Base-by-base conservation (phyloP, 2,888 invertebrate genomes). In the Lordiphosa andalusiaca region DNA sequence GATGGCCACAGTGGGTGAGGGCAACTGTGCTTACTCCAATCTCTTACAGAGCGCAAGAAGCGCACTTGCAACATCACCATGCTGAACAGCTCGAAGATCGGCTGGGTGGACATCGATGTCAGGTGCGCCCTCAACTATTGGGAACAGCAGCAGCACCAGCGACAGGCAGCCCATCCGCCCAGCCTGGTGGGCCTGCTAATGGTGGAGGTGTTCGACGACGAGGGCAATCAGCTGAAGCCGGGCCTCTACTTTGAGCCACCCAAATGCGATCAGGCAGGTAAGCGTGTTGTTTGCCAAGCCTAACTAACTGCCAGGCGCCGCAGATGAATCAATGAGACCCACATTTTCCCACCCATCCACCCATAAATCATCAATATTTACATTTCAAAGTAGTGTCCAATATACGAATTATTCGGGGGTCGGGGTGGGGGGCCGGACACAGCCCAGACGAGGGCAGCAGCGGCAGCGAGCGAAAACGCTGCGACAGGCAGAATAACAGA, bases 231-330 rank as follows among this genome's bases (percentile, higher is more conserved):
- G 16, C 59, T 89, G 37, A 82, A 87, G 68, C 88, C 89, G 35
- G 89, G 89, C 12, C 76, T 82, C 12, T 89, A 83, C 73, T 89
- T 89, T 53, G 85, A 84, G 64, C 89, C 89, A 64, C 89, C 89
- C 60, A 87, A 87, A 73, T 89, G 89, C 65, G 88, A 88, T 65
- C 87, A 89, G 89, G 89, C 88, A 89, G 88, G 89, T 89, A 88
- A 84, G 89, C 88, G 89, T 89, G 88, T 87, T 84, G 89, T 89
- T 86, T 84, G 86, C 88, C 87, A 86, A 67, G 73, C 71, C 57
- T 82, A 86, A 88, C 87, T 88, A 87, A 88, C 73, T 53, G 69
- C 69, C 50, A 57, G 53, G 66, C 53, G 65, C 9, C 37, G 42
- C 41, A 41, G 35, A 30, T 30, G 12, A 23, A 44, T 38, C 10